phyloP scores from a whole-genome alignment of 2,797 vertebrate genomes.

The Ataeniobius toweri region DNA sequence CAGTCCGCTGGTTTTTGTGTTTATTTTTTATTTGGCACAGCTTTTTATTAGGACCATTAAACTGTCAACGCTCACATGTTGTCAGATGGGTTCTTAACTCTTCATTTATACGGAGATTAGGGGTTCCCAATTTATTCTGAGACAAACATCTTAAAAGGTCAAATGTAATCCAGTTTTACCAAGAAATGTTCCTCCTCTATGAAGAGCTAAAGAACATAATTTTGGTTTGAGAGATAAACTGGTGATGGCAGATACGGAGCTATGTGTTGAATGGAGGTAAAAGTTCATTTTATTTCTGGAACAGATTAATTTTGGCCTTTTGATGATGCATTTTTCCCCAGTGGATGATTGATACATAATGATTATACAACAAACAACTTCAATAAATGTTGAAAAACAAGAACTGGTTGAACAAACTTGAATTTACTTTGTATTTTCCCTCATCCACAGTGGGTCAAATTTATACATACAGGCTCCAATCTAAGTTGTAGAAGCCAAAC shows the following conservation, averaged over 20 bases:
- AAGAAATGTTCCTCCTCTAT: background rate
- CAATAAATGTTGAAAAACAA: background rate
- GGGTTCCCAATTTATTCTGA: background rate
- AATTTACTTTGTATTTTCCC: background rate
- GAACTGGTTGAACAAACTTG: background rate
- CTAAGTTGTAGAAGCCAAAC: too few relatives aligned
- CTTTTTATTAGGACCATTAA: slow-evolving; percentile 27
- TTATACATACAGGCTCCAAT: too few relatives aligned
- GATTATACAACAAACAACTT: background rate
- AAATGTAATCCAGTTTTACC: background rate
- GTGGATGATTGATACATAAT: background rate
- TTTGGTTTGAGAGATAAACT: background rate
- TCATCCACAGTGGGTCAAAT: too few relatives aligned
- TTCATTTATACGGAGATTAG: background rate
- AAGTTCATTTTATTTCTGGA: background rate
- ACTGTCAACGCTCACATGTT: slow-evolving; percentile 35
- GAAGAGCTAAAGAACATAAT: background rate
- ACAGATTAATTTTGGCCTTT: background rate
- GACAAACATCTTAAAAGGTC: background rate
- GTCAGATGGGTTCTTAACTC: too few relatives aligned
- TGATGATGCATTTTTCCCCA: too few relatives aligned
- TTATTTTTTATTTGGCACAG: slow-evolving; percentile 39
- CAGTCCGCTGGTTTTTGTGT: slow-evolving; percentile 22
- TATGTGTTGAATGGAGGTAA: background rate
- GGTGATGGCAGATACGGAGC: background rate